phyloP scores from a whole-genome alignment of 2,888 invertebrate species.

The Plebejus anna region DNA sequence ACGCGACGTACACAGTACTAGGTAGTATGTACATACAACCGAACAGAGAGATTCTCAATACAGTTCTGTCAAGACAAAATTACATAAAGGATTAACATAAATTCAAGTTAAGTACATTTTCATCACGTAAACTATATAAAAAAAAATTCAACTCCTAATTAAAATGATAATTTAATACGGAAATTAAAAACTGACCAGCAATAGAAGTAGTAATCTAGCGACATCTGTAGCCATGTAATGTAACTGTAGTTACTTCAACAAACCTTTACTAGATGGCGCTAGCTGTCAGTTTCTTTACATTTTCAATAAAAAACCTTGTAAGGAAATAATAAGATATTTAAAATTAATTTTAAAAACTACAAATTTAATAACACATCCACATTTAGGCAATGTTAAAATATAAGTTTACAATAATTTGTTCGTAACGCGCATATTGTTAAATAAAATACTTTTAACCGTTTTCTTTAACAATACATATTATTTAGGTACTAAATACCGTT shows the following conservation, averaged over 20 bases:
- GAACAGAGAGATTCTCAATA: slow-evolving; percentile 23
- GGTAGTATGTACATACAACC: neutral
- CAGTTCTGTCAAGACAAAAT: slow-evolving; percentile 31
- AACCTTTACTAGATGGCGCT: neutral
- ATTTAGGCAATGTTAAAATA: neutral
- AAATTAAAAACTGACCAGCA: neutral
- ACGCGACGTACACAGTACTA: slow-evolving; percentile 33
- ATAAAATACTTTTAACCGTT: neutral
- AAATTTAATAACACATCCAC: neutral
- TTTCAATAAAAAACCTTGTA: neutral
- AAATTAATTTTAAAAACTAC: neutral
- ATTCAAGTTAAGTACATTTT: neutral
- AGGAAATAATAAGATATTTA: neutral
- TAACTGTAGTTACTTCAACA: neutral
- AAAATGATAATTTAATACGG: neutral
- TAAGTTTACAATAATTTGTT: neutral
- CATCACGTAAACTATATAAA: neutral
- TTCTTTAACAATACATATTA: slow-evolving; percentile 29
- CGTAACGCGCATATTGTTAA: neutral
- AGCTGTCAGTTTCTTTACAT: neutral
- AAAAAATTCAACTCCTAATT: neutral
- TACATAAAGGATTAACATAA: slow-evolving; percentile 16
- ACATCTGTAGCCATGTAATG: neutral
- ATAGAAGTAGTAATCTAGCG: neutral
- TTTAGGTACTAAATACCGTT: slow-evolving; percentile 1